Evolutionary conservation across 2,797 vertebrate species (phyloP).

Genomic region (Lycodopsis pacificus): DNA sequence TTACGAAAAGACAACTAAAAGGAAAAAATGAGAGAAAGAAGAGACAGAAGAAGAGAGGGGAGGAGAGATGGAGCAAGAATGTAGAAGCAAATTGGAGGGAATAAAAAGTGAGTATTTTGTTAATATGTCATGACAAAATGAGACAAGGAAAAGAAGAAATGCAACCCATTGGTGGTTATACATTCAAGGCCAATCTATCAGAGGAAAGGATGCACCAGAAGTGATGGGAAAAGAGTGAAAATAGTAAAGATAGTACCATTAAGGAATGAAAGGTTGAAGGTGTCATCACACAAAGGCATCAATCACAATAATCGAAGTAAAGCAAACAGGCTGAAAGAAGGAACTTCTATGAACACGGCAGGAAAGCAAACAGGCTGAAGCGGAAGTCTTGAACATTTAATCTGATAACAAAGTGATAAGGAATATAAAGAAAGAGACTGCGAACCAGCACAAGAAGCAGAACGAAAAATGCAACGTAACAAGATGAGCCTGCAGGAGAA

Average conservation of each 20-base stretch:
- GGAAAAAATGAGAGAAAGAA: conserved; percentile 3
- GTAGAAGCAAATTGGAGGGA: neutral
- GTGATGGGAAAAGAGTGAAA: conserved; percentile 1
- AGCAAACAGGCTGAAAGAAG: conserved; percentile 19
- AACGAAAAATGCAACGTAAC: conserved; percentile 12
- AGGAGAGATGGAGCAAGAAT: neutral
- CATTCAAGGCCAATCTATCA: neutral
- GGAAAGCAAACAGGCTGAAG: conserved; percentile 36
- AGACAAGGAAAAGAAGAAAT: neutral
- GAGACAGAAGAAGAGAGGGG: neutral
- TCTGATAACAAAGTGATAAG: conserved; percentile 45
- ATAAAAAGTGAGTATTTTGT: neutral
- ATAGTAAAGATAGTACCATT: neutral
- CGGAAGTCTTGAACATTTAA: conserved; percentile 27
- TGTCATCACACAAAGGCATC: neutral
- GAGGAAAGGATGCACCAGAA: neutral
- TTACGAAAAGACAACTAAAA: neutral
- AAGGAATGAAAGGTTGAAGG: conserved; percentile 3
- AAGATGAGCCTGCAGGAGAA: conserved; percentile 32
- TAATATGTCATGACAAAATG: neutral
- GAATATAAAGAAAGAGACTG: conserved; percentile 38
- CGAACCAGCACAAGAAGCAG: conserved; percentile 15
- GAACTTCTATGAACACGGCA: conserved; percentile 2
- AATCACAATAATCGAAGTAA: conserved; percentile 3
- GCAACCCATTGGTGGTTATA: neutral